Conservation (phyloP, 2,797 vertebrate species). For the Cottoperca gobio region DNA sequence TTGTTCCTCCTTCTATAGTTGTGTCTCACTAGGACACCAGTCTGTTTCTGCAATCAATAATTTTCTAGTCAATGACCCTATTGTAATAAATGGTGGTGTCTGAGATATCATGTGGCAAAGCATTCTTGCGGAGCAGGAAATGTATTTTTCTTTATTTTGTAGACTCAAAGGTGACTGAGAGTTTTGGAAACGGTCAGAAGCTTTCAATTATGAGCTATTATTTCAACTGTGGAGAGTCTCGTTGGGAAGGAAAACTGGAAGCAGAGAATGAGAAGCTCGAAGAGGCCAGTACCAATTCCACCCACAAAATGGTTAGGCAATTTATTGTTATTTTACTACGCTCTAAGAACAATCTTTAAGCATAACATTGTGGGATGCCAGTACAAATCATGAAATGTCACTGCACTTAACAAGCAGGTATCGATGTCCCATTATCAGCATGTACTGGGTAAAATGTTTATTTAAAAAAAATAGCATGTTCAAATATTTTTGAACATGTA, state of each 20-base stretch:
- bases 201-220: conserved; percentile 40
- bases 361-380: not conserved
- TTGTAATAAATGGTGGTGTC: not conserved
- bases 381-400: not conserved
- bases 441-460: not conserved
- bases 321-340: not conserved
- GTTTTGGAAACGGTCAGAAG: not conserved
- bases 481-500: too few relatives aligned
- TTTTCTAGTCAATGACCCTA: not conserved
- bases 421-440: not conserved
- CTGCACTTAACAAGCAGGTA: not conserved
- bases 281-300: conserved; percentile 25
- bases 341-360: not conserved
- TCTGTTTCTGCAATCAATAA: not conserved
- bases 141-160: not conserved
- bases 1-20: not conserved
- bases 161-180: conserved; percentile 24
- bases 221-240: conserved; percentile 60
- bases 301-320: conserved; percentile 56
- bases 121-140: not conserved
- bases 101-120: not conserved
- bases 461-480: too few relatives aligned
- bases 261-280: conserved; percentile 21
- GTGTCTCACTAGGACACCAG: not conserved
- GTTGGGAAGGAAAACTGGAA: conserved; percentile 67